Conservation (phyloP, 2,888 invertebrate species). For the Hydropsyche betteni region DNA sequence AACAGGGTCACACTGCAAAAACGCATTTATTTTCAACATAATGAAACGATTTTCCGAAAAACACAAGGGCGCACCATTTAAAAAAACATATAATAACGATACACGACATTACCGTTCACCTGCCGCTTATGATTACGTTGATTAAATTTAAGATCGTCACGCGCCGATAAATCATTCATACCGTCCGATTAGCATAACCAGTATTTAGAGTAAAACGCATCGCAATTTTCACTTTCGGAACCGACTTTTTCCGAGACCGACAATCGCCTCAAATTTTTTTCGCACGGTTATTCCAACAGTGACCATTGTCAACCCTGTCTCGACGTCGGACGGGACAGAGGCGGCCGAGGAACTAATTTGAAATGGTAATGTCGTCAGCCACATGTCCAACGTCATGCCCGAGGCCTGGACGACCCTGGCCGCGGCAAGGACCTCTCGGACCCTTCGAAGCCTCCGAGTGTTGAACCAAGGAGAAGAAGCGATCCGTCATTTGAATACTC, state of each 20-base stretch:
- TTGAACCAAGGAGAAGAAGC: no score
- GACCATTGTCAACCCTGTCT: slow-evolving; percentile 21
- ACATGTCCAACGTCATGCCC: slow-evolving; percentile 36
- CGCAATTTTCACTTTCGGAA: slow-evolving; percentile 13
- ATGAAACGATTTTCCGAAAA: no score
- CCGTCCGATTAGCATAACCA: no score
- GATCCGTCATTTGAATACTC: no score
- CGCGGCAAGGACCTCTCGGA: slow-evolving; percentile 26
- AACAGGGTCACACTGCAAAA: slow-evolving; percentile 16
- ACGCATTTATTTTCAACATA: no score
- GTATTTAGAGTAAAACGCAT: no score
- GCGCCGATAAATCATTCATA: no score
- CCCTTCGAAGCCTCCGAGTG: neutral
- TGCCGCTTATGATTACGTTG: no score
- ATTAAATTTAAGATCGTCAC: no score
- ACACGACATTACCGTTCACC: no score
- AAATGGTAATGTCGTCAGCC: slow-evolving; percentile 48
- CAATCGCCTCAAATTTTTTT: slow-evolving; percentile 2
- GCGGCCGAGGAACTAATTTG: slow-evolving; percentile 45
- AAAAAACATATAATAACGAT: no score
- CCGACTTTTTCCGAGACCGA: neutral
- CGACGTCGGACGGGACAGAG: slow-evolving; percentile 18
- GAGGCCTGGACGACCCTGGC: slow-evolving; percentile 33
- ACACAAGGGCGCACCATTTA: no score
- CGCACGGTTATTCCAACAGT: neutral